Percentiles rank a stretch among this genome's conserved stretches.
Conservation (phyloP, 2,888 invertebrate genomes). For the Parelbella ahira region DNA sequence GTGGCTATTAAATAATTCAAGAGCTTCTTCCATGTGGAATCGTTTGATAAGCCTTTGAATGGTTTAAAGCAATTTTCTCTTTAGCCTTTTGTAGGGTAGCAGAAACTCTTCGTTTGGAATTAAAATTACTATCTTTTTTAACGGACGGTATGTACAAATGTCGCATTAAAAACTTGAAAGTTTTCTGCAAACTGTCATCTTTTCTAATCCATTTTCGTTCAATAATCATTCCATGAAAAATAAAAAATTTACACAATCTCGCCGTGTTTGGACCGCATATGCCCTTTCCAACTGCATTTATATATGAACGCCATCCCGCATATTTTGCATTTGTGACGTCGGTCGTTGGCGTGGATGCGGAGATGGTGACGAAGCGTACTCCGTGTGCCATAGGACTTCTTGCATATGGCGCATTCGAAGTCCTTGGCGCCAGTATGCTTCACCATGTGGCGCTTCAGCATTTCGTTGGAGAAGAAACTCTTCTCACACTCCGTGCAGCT, state of each 20-base stretch:
- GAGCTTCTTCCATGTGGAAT: too few relatives aligned
- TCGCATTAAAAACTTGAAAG: too few relatives aligned
- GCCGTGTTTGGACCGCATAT: conserved; percentile 36
- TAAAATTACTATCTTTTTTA: too few relatives aligned
- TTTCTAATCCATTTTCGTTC: too few relatives aligned
- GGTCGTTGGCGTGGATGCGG: conserved; percentile 28
- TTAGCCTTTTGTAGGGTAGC: too few relatives aligned
- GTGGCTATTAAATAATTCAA: too few relatives aligned
- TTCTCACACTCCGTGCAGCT: background rate
- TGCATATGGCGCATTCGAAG: conserved; percentile 47
- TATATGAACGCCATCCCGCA: conserved; percentile 32
- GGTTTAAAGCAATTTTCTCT: too few relatives aligned
- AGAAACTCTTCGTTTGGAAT: too few relatives aligned
- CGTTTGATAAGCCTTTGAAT: too few relatives aligned
- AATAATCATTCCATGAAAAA: too few relatives aligned
- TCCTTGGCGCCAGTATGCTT: conserved; percentile 46
- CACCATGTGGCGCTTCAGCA: conserved; percentile 28
- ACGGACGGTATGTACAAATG: too few relatives aligned
- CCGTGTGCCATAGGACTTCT: conserved; percentile 31
- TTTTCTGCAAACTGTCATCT: too few relatives aligned
- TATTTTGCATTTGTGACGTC: conserved; percentile 29
- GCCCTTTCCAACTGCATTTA: conserved; percentile 26
- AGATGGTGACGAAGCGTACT: conserved; percentile 31
- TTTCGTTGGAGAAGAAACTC: background rate
- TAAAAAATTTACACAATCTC: background rate